Conservation (phyloP, 1,140 invertebrate genomes). For the Caenorhabditis tropicalis region DNA sequence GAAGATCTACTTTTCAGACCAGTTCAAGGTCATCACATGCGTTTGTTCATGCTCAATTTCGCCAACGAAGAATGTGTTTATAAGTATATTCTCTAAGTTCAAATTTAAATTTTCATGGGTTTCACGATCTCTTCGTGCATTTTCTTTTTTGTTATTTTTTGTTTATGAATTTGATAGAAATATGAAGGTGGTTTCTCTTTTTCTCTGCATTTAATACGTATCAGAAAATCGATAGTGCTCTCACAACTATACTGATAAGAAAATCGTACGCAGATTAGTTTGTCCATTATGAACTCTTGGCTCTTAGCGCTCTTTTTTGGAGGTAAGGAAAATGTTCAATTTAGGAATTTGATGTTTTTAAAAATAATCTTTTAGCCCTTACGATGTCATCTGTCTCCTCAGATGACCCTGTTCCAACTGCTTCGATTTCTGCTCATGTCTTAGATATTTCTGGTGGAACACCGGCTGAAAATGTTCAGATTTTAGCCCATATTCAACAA, state of each 20-base stretch:
- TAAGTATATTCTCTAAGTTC: background rate
- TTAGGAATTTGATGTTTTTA: background rate
- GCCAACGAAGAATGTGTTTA: constrained; percentile 18
- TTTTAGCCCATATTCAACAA: constrained; percentile 61
- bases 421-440: constrained; percentile 69
- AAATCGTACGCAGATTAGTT: background rate
- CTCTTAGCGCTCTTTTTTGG: background rate
- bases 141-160: background rate
- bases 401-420: constrained; percentile 46
- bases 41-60: constrained; percentile 13
- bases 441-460: constrained; percentile 71
- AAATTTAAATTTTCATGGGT: background rate
- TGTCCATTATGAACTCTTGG: background rate
- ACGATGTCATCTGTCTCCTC: background rate
- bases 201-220: background rate
- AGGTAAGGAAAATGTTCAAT: background rate
- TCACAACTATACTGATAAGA: background rate
- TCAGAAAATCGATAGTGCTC: background rate
- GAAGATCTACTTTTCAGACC: background rate
- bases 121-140: constrained; percentile 11
- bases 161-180: background rate
- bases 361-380: background rate
- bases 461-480: constrained; percentile 67
- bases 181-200: background rate
- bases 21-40: constrained; percentile 19